These are phyloP conservation scores for Austrofundulus limnaeus DNA, from an alignment of 2,113 vertebrate genomes.

Conservation along the genomic window DNA sequence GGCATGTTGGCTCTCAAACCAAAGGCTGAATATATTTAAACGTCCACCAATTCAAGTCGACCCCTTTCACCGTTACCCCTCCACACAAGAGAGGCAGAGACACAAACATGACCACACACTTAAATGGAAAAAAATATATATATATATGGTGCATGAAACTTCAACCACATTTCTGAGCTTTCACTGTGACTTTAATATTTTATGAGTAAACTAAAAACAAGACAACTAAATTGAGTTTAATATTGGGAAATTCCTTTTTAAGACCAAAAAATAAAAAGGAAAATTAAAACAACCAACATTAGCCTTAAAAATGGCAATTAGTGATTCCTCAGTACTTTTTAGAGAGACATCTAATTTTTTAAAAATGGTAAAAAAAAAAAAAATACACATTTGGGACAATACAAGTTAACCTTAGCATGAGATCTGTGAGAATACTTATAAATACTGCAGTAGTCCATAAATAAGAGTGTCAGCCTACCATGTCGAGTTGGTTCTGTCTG, in stretches of 20 bases:
- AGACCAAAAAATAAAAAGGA: no score
- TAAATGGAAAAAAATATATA: conserved; percentile 31
- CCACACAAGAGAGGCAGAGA: neutral
- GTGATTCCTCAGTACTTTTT: conserved; percentile 1
- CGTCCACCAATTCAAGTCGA: conserved; percentile 41
- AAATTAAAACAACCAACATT: conserved; percentile 26
- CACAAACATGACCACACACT: conserved; percentile 1
- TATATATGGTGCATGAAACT: conserved; percentile 37
- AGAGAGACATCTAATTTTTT: no score
- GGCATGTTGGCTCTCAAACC: conserved; percentile 58
- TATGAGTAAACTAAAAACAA: conserved; percentile 50
- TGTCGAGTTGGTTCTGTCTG: neutral
- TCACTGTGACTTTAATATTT: conserved; percentile 56
- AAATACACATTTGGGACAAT: neutral
- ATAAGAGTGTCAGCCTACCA: neutral
- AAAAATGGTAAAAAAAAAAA: neutral
- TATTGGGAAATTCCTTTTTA: conserved; percentile 30
- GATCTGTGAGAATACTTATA: neutral
- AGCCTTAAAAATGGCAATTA: conserved; percentile 16
- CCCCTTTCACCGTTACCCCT: conserved; percentile 16
- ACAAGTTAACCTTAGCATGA: neutral
- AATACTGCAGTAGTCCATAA: neutral
- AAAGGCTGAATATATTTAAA: conserved; percentile 62
- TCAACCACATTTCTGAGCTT: conserved; percentile 38
- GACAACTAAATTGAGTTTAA: conserved; percentile 30